Conservation (phyloP, 2,113 vertebrate genomes). For the Sula dactylatra region DNA sequence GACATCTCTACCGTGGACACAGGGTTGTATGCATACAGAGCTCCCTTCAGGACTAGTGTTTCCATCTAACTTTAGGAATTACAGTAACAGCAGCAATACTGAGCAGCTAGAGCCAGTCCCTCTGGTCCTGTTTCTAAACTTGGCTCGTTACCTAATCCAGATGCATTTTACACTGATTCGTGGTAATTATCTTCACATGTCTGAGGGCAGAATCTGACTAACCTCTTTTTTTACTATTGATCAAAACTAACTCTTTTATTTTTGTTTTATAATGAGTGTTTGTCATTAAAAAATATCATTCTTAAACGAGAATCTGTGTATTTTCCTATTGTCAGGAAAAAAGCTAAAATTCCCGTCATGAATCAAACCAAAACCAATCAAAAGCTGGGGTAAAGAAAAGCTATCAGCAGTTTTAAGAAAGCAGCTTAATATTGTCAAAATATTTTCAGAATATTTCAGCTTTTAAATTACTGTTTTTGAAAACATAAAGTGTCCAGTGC, state of each 20-base stretch:
- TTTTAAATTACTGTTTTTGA: neutral
- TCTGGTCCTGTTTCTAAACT: neutral
- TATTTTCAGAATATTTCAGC: neutral
- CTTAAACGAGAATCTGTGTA: neutral
- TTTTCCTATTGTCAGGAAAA: neutral
- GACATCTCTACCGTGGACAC: neutral
- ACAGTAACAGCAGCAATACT: neutral
- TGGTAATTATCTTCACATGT: neutral
- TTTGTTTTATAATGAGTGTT: neutral
- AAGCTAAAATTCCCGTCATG: neutral
- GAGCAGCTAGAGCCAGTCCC: neutral
- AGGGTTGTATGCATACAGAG: neutral
- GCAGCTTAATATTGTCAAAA: neutral
- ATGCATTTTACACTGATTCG: neutral
- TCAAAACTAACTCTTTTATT: neutral
- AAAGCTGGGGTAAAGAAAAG: neutral
- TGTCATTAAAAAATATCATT: neutral
- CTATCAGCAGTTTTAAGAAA: neutral
- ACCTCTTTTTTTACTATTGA: neutral
- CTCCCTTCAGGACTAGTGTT: neutral
- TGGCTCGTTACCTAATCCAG: neutral
- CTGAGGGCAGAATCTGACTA: neutral
- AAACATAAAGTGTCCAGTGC: neutral
- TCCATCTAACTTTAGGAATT: neutral
- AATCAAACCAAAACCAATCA: neutral